phyloP scores from a whole-genome alignment of 2,113 vertebrate genomes.

The Morone chrysops region DNA sequence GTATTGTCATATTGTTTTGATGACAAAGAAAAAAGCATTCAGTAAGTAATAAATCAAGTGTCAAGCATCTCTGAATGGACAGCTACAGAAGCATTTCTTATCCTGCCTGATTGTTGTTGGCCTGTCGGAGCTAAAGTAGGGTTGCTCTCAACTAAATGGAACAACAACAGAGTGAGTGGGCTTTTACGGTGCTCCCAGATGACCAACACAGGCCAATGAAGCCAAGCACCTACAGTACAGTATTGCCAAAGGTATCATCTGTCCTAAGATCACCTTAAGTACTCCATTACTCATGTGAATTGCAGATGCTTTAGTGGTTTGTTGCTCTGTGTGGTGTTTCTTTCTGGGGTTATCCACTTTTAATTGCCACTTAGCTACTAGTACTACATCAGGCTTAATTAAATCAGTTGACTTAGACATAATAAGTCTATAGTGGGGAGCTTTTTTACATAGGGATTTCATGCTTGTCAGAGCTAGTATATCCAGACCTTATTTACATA shows the following conservation, averaged over 20 bases:
- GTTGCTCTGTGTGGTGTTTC: slow-evolving; percentile 48
- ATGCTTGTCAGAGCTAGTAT: slow-evolving; percentile 34
- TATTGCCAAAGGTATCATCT: slow-evolving; percentile 68
- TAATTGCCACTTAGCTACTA: slow-evolving; percentile 58
- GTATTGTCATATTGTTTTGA: slow-evolving; percentile 14
- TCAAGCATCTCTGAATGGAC: slow-evolving; percentile 12
- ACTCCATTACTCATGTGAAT: slow-evolving; percentile 64
- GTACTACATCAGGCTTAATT: slow-evolving; percentile 50
- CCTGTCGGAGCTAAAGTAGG: slow-evolving; percentile 54
- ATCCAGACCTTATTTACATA: slow-evolving; percentile 5
- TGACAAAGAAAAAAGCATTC: slow-evolving; percentile 5
- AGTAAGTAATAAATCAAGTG: slow-evolving; percentile 14
- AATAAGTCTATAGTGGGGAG: slow-evolving; percentile 26
- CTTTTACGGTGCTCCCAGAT: slow-evolving; percentile 70
- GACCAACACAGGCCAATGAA: slow-evolving; percentile 51
- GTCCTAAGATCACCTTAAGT: slow-evolving; percentile 71
- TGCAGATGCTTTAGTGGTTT: slow-evolving; percentile 61
- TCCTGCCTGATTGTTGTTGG: slow-evolving; percentile 35
- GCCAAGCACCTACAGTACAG: slow-evolving; percentile 51
- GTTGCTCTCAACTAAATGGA: slow-evolving; percentile 64
- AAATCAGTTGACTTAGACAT: slow-evolving; percentile 45
- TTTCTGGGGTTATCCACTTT: slow-evolving; percentile 34
- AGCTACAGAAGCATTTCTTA: slow-evolving; percentile 29
- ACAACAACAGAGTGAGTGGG: slow-evolving; percentile 50
- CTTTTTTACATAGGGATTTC: slow-evolving; percentile 38